Conservation (phyloP, 2,797 vertebrate species). For the Rhodeus uyekii region DNA sequence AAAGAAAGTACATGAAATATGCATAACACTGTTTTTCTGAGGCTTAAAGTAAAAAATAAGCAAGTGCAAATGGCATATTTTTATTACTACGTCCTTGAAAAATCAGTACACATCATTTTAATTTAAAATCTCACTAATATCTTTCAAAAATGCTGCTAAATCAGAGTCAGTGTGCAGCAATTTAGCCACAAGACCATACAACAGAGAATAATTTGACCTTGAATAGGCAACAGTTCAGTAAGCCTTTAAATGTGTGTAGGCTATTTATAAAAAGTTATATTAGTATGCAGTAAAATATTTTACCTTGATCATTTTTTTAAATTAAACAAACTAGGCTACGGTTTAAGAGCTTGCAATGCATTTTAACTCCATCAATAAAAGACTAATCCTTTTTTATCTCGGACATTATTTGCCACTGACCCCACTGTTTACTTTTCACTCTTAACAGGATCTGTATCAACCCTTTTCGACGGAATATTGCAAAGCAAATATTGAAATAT, state of each 20-base stretch:
- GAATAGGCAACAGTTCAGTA: background rate
- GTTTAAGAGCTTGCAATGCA: background rate
- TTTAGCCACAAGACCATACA: background rate
- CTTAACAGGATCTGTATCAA: slow-evolving; percentile 28
- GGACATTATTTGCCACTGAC: slow-evolving; percentile 17
- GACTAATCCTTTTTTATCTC: slow-evolving; percentile 19
- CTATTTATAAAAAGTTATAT: background rate
- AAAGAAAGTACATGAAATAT: background rate
- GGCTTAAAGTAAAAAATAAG: background rate
- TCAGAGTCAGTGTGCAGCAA: too few species aligned
- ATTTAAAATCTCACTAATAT: background rate
- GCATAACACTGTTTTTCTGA: too few species aligned
- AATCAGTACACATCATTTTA: background rate
- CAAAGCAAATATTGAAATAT: background rate
- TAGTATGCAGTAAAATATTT: background rate
- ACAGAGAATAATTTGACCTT: background rate
- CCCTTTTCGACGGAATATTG: slow-evolving; percentile 2
- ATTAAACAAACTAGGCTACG: background rate
- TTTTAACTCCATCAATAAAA: background rate
- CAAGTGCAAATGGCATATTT: background rate
- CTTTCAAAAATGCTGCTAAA: background rate
- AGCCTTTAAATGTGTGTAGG: background rate
- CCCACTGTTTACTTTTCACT: slow-evolving; percentile 25
- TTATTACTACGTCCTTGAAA: background rate
- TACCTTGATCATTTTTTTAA: background rate